Base-by-base conservation (phyloP, 2,888 invertebrate species). In the Parelbella ahira region DNA sequence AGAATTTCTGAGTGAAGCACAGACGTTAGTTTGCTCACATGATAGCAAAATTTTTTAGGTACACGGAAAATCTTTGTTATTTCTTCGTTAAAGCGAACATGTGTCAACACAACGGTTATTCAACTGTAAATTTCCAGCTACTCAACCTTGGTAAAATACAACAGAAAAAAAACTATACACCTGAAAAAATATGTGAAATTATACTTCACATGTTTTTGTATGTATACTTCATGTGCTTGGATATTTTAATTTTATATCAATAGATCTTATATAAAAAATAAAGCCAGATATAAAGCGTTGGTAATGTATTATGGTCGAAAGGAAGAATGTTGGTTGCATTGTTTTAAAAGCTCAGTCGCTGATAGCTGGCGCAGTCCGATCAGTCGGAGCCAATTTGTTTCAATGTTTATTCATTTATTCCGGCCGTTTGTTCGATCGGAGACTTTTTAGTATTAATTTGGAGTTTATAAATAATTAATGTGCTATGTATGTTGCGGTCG, bases 391-490 rank as follows among this genome's bases (percentile, higher is more conserved):
- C 74, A 68, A 75, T 78, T 77, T 72, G 76, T 74, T 70, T 57
- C 69, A 53, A 75, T 75, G 74, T 74, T 68, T 82, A 80, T 80
- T 79, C 74, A 78, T 79, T 70, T 79, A 80, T 81, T 73, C 80
- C 63, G 61, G 64, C 63, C 60, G 73, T 72, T 73, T 70, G 70
- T 74, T 64, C 63, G 64, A 65, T 63, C 65, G 60, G 59, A 54
- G 58, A 63, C 64, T 66, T 77, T 77, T 76, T 70, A 72, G 74
- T 76, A 77, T 77, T 80, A 79, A 80, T 79, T 83, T 80, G 67
- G 72, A 67, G 61, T 73, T 75, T 76, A 81, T 82, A 77, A 80
- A 82, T 82, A 79, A 77, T 77, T 74, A 72, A 80, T 77, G 69
- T 56, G 62, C 42, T 48, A 63, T 68, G 41, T 63, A 62, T 67